Conservation (phyloP, 2,113 vertebrate species). For the Thermophis baileyi region DNA sequence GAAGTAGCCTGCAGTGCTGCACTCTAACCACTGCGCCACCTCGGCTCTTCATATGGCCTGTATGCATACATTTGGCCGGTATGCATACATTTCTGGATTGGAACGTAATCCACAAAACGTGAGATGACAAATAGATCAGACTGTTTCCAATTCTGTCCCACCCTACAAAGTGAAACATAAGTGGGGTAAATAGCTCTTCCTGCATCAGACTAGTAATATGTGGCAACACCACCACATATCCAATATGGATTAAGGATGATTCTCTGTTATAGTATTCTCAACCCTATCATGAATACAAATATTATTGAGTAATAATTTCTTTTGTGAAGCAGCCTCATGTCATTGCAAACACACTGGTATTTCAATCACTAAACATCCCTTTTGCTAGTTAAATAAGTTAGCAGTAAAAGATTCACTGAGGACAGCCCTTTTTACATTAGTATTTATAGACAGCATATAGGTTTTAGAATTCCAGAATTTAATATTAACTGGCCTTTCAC, state of each 20-base stretch:
- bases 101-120: not conserved
- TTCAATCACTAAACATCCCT: not conserved
- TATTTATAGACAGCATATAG: not conserved
- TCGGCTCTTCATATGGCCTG: no score
- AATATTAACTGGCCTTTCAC: not conserved
- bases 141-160: not conserved
- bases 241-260: not conserved
- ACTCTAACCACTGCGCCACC: no score
- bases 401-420: not conserved
- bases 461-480: not conserved
- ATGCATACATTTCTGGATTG: not conserved
- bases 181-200: not conserved
- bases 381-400: not conserved
- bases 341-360: not conserved
- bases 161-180: not conserved
- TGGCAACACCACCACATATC: not conserved
- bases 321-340: not conserved
- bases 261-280: not conserved
- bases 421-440: not conserved
- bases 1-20: no score
- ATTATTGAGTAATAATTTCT: not conserved
- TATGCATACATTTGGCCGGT: no score
- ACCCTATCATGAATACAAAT: not conserved
- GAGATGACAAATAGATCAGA: not conserved
- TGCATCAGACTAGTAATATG: not conserved